Evolutionary conservation across 64 coral and sea anemone genomes (phyloP).

Genomic region (Montipora capricornis): DNA sequence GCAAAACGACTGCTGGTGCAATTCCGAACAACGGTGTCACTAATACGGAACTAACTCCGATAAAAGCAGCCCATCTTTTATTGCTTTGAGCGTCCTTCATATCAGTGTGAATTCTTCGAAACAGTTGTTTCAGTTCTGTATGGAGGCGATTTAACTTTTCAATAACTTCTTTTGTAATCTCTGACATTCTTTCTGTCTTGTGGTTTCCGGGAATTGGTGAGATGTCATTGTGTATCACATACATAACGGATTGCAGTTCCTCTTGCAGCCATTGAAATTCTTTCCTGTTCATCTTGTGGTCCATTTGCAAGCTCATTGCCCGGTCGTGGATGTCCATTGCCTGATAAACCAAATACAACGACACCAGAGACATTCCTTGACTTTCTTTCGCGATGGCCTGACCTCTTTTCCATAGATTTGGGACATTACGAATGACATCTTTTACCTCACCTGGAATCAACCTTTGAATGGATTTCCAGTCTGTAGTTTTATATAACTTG

Average conservation of each 20-base stretch:
- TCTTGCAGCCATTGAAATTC: slow-evolving; percentile 6
- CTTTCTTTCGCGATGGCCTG: background rate
- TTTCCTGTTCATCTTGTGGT: background rate
- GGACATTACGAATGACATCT: background rate
- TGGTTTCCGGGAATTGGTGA: background rate
- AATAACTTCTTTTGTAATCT: background rate
- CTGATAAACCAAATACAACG: background rate
- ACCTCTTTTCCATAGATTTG: background rate
- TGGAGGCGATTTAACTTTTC: background rate
- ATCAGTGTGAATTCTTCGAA: background rate
- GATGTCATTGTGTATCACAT: slow-evolving; percentile 7
- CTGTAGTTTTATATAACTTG: background rate
- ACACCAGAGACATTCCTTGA: background rate
- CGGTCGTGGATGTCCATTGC: background rate
- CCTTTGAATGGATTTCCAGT: background rate
- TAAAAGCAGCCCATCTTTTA: background rate
- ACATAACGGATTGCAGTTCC: background rate
- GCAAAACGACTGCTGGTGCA: background rate
- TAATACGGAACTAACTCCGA: background rate
- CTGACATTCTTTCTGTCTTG: background rate
- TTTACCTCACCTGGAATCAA: background rate
- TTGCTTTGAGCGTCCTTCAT: background rate
- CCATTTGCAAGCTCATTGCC: background rate
- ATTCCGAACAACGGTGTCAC: background rate
- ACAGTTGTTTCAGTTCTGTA: background rate